Evolutionary conservation across 1,140 invertebrate genomes (phyloP).

Genomic region (Drosophila mojavensis): DNA sequence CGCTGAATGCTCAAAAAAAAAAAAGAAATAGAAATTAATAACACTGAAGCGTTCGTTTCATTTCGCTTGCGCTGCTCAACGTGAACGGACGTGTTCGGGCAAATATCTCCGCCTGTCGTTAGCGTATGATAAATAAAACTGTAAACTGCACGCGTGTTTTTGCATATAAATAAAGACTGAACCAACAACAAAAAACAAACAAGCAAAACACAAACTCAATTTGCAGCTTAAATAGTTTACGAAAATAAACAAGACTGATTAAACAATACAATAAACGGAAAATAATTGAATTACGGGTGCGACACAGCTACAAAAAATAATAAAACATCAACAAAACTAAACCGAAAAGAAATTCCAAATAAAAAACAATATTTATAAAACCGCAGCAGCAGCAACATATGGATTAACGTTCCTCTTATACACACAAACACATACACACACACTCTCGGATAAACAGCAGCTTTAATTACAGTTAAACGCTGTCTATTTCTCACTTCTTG

Average conservation of each 20-base stretch:
- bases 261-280: conserved; percentile 66
- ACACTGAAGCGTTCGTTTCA: conserved; percentile 37
- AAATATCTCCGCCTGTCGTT: conserved; percentile 36
- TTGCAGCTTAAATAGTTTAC: conserved; percentile 66
- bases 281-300: conserved; percentile 74
- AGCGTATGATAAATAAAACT: conserved; percentile 42
- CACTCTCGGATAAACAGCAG: conserved; percentile 68
- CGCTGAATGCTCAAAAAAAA: conserved; percentile 26
- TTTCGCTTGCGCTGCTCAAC: conserved; percentile 64
- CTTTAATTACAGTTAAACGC: conserved; percentile 64
- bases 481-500: conserved; percentile 52
- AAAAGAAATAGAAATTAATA: conserved; percentile 15
- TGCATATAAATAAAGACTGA: conserved; percentile 58
- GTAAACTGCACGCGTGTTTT: conserved; percentile 49
- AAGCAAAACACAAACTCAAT: conserved; percentile 56
- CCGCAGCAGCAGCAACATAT: conserved; percentile 62
- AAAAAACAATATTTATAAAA: conserved; percentile 15
- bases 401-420: conserved; percentile 82
- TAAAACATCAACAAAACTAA: background rate
- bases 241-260: conserved; percentile 66
- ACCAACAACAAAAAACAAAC: conserved; percentile 48
- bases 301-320: conserved; percentile 29
- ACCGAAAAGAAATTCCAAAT: conserved; percentile 36
- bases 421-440: conserved; percentile 41
- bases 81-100: conserved; percentile 61